Conservation (phyloP, 1,140 invertebrate species). For the Pararge aegeria region DNA sequence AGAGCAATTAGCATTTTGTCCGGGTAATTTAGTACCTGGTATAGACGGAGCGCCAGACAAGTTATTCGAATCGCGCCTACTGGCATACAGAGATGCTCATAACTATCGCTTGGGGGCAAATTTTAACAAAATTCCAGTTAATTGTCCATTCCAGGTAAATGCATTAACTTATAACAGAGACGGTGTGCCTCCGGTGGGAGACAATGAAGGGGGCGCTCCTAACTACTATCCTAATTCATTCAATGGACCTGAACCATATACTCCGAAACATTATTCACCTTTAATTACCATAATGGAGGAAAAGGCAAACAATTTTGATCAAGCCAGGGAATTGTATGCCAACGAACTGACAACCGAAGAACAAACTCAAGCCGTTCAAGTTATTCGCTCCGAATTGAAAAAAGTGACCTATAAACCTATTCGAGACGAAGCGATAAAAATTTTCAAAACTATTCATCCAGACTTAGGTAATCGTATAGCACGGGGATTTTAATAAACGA, state of each 20-base stretch:
- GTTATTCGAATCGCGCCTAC: constrained; percentile 92
- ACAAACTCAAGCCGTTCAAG: constrained; percentile 86
- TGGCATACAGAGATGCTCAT: constrained; percentile 93
- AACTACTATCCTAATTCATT: constrained; percentile 98
- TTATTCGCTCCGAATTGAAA: constrained; percentile 88
- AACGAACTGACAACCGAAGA: constrained; percentile 88
- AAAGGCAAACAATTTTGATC: constrained; percentile 91
- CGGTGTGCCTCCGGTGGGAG: constrained; percentile 82
- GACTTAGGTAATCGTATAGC: constrained; percentile 83
- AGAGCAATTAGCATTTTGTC: constrained; percentile 93
- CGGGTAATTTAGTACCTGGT: constrained; percentile 91
- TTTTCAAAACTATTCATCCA: constrained; percentile 84
- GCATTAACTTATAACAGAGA: constrained; percentile 84
- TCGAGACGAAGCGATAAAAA: constrained; percentile 87
- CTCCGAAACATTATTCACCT: constrained; percentile 14
- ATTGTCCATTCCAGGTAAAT: constrained; percentile 86
- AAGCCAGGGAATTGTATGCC: constrained; percentile 88
- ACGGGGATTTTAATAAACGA: neutral
- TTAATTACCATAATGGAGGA: constrained; percentile 64
- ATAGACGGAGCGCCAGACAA: constrained; percentile 93
- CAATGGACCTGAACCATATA: constrained; percentile 84
- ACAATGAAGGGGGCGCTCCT: constrained; percentile 87
- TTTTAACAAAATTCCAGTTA: constrained; percentile 91
- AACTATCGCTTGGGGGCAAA: constrained; percentile 92
- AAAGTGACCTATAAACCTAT: constrained; percentile 89